Conservation (phyloP, 2,888 invertebrate species). For the Serripes groenlandicus region DNA sequence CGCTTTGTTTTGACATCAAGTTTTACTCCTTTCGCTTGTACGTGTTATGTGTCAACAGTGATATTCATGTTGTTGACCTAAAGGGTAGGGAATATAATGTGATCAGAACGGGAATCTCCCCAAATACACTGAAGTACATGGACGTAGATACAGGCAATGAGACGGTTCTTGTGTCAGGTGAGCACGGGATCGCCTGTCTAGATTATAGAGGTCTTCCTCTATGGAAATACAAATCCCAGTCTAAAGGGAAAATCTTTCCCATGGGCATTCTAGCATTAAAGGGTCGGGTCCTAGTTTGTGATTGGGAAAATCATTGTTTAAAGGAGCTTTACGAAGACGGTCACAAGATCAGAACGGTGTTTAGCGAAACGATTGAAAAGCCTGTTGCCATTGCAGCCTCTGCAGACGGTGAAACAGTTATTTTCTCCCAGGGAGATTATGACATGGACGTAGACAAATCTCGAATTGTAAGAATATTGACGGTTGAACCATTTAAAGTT, state of each 20-base stretch:
- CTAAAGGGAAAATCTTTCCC: conserved; percentile 40
- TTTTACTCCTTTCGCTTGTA: conserved; percentile 56
- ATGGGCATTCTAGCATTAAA: conserved; percentile 45
- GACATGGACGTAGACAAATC: conserved; percentile 46
- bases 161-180: conserved; percentile 40
- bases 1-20: conserved; percentile 49
- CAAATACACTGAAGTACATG: conserved; percentile 40
- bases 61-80: conserved; percentile 55
- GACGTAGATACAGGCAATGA: conserved; percentile 43
- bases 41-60: conserved; percentile 44
- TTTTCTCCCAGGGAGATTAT: conserved; percentile 56
- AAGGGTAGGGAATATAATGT: conserved; percentile 54
- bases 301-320: conserved; percentile 51
- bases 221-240: conserved; percentile 42
- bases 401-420: conserved; percentile 20
- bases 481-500: background rate
- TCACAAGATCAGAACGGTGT: conserved; percentile 29
- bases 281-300: conserved; percentile 43
- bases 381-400: conserved; percentile 46
- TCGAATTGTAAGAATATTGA: conserved; percentile 35
- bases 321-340: conserved; percentile 52
- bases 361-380: conserved; percentile 34
- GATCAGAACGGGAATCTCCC: conserved; percentile 40
- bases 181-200: conserved; percentile 48
- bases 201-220: conserved; percentile 42